Evolutionary conservation across 2,797 vertebrate species (phyloP).

Genomic region (Tenualosa ilisha): DNA sequence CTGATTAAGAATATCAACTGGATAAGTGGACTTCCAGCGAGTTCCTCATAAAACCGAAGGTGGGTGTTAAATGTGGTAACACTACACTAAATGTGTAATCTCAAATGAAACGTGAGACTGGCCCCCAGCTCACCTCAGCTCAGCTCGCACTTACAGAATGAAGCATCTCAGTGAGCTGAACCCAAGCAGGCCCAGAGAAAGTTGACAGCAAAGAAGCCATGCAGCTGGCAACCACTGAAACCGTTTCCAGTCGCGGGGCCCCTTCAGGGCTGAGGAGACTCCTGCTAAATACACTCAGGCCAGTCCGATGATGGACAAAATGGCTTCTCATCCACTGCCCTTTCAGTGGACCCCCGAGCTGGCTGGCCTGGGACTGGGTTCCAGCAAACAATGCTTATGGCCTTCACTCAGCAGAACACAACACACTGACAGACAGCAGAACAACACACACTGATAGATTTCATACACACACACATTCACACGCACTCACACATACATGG

Average conservation of each 20-base stretch:
- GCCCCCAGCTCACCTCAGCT: background rate
- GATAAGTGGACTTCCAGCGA: background rate
- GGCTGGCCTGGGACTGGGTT: background rate
- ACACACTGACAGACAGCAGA: background rate
- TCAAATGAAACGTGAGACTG: background rate
- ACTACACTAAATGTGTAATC: background rate
- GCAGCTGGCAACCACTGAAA: background rate
- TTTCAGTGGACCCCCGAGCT: background rate
- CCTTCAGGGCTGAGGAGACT: background rate
- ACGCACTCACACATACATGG: background rate
- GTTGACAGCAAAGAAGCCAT: background rate
- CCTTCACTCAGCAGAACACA: too few species aligned
- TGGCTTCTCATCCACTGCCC: constrained; percentile 17
- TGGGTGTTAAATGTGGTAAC: background rate
- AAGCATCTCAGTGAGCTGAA: background rate
- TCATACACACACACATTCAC: background rate
- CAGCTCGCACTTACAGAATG: background rate
- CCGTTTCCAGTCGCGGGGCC: background rate
- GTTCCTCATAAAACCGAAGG: background rate
- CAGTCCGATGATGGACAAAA: constrained; percentile 27
- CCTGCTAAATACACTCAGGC: background rate
- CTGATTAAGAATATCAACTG: background rate
- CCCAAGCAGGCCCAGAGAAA: background rate
- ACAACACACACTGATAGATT: background rate
- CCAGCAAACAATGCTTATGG: background rate